A percentile compares a stretch with the other conserved stretches of the same genome.
Evolutionary conservation across 2,888 invertebrate species (phyloP).

Genomic region (Plagiodera versicolora): DNA sequence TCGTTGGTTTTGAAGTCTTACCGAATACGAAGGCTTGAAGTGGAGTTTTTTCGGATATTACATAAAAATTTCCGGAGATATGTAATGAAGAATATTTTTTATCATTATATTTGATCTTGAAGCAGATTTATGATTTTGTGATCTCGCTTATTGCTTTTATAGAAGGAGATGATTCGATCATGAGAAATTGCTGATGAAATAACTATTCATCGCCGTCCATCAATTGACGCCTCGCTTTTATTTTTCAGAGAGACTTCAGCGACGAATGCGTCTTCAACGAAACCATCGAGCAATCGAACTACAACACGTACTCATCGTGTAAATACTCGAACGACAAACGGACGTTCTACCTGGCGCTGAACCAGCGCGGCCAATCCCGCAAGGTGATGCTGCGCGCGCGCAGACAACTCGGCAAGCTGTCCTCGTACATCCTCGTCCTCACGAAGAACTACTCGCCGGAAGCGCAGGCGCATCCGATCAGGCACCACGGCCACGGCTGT

Average conservation of each 20-base stretch:
- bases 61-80: no score
- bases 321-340: constrained; percentile 71
- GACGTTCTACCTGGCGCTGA: constrained; percentile 76
- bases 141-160: no score
- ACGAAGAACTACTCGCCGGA: constrained; percentile 62
- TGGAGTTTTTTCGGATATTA: no score
- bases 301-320: constrained; percentile 81
- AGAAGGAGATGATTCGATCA: no score
- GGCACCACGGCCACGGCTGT: constrained; percentile 51
- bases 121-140: no score
- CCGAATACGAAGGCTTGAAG: no score
- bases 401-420: constrained; percentile 71
- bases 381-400: constrained; percentile 70
- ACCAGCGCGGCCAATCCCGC: constrained; percentile 71
- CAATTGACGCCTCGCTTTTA: constrained; percentile 37
- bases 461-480: constrained; percentile 54
- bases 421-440: constrained; percentile 73
- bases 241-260: constrained; percentile 82
- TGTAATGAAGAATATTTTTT: no score
- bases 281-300: constrained; percentile 80
- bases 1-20: no score
- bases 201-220: no score
- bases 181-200: no score
- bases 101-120: no score
- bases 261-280: constrained; percentile 84